Evolutionary conservation across 1,140 invertebrate genomes (phyloP).

Genomic region (Zaprionus taronus): DNA sequence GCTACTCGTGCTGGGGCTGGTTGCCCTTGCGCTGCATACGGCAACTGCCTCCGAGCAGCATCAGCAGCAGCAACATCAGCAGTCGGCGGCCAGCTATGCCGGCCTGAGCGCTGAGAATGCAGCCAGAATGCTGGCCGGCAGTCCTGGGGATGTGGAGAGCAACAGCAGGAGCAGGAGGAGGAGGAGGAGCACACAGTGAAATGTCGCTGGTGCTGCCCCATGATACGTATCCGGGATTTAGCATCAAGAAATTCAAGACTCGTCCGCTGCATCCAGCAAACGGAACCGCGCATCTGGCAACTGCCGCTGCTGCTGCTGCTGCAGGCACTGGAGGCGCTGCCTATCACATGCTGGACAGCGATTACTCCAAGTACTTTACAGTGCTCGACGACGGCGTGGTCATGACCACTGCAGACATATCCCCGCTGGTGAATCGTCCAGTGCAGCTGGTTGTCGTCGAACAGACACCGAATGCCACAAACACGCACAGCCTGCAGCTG

Average conservation of each 20-base stretch:
- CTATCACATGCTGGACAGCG: conserved; percentile 87
- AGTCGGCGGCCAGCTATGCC: conserved; percentile 50
- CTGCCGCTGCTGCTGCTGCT: background rate
- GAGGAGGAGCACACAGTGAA: conserved; percentile 53
- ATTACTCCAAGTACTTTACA: conserved; percentile 92
- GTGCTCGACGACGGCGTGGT: conserved; percentile 94
- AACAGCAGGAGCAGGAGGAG: conserved; percentile 7
- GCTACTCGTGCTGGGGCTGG: background rate
- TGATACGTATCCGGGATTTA: conserved; percentile 93
- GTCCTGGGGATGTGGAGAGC: conserved; percentile 57
- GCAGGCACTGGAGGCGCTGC: conserved; percentile 32
- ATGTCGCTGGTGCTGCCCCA: conserved; percentile 88
- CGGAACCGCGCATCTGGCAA: conserved; percentile 18
- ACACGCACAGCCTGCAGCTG: conserved; percentile 91
- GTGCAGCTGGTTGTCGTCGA: conserved; percentile 92
- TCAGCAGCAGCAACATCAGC: conserved; percentile 19
- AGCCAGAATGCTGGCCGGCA: conserved; percentile 76
- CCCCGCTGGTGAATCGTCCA: conserved; percentile 91
- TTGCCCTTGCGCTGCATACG: background rate
- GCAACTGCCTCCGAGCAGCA: conserved; percentile 13
- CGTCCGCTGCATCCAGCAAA: conserved; percentile 53
- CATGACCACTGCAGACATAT: conserved; percentile 94
- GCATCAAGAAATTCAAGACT: conserved; percentile 89
- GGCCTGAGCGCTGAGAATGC: conserved; percentile 76
- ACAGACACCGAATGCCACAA: conserved; percentile 90